Base-by-base conservation (phyloP, 2,113 vertebrate genomes). In the Pyxicephalus adspersus region DNA sequence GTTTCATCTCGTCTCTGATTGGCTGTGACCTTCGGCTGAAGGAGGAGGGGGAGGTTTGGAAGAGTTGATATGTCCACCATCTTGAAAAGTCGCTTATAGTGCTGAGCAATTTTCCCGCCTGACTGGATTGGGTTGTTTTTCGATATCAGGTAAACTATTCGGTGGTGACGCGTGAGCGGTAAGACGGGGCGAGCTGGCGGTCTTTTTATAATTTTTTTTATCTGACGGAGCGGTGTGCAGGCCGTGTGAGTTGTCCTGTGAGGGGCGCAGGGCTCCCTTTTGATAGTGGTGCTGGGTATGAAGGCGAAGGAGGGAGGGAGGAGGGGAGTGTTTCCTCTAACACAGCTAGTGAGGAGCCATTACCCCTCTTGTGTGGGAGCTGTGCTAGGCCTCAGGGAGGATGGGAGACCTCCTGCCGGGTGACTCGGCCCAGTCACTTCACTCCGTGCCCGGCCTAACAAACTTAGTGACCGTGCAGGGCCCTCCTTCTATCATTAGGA, bases 21-120 rank as follows among this genome's bases (percentile, higher is more conserved):
- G 80, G 80, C 18, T 66, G 23, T 5, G 23, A 34, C 23, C 63
- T 34, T 66, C 80, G 28, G 61, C 71, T 75, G 61, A 75, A 75
- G 80, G 80, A 82, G 70, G 70, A 82, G 61, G 80, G 71, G 80
- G 34, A 52, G 68, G 80, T 38, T 75, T 70, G 61, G 70, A 75
- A 82, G 80, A 82, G 80, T 82, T 74, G 80, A 82, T 75, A 82
- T 82, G 80, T 82, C 80, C 80, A 66, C 80, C 80, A 82, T 82
- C 80, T 82, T 82, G 80, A 66, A 82, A 75, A 82, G 58, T 82
- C 80, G 80, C 63, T 52, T 55, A 82, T 82, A 82, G 50, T 50
- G 80, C 80, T 82, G 80, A 82, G 70, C 70, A 82, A 75, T 66
- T 82, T 82, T 82, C 80, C 80, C 80, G 80, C 80, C 80, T 74